Base-by-base conservation (phyloP, 92 coral and sea anemone species). In the Phenganax stokvisi region DNA sequence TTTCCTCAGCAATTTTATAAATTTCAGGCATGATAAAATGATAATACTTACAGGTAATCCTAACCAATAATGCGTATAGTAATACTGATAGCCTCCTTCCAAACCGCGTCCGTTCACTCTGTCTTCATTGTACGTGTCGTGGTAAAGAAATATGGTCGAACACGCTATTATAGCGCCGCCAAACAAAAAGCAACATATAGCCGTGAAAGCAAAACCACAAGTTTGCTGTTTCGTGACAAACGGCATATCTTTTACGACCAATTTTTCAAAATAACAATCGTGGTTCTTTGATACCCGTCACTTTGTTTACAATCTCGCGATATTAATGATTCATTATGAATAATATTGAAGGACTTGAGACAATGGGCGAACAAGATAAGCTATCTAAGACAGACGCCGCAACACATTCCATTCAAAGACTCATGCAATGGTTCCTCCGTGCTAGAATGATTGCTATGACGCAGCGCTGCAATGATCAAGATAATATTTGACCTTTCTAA, bases 61-160 rank as follows among this genome's bases (percentile, higher is more conserved):
- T 0, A 79, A 74, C 83, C 83, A 79, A 44, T 79, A 79, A 51
- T 79, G 83, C 9, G 74, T 64, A 20, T 79, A 79, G 13, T 79
- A 79, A 79, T 79, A 79, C 56, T 44, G 8, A 29, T 79, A 79
- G 16, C 54, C 53, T 64, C 17, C 70, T 11, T 56, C 54, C 10
- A 7, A 16, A 8, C 29, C 29, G 56, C 31, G 17, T 17, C 83
- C 83, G 53, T 79, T 79, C 3, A 51, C 69, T 0, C 10, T 79
- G 17, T 79, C 83, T 16, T 44, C 51, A 51, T 79, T 62, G 30
- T 79, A 79, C 25, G 54, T 57, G 16, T 79, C 83, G 28, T 61
- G 69, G 31, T 51, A 65, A 10, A 52, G 72, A 62, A 79, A 79
- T 54, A 79, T 51, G 0, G 65, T 17, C 51, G 73, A 72, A 65